Evolutionary conservation across 2,113 vertebrate genomes (phyloP).

Genomic region (Calcarius ornatus): DNA sequence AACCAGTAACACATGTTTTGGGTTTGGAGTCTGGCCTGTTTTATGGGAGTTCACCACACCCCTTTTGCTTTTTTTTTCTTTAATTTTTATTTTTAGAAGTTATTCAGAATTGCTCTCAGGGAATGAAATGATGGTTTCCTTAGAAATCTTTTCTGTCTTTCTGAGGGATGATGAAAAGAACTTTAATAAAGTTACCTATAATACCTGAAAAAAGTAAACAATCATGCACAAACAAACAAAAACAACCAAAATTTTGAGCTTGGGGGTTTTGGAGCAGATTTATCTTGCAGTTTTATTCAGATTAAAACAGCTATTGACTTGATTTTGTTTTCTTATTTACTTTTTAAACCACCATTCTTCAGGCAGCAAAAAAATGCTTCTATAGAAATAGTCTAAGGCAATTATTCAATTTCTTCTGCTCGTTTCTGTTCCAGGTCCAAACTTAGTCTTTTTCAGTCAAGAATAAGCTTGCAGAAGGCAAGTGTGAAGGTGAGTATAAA

Average conservation of each 20-base stretch:
- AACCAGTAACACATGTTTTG: neutral
- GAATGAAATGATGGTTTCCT: neutral
- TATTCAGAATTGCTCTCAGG: neutral
- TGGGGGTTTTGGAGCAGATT: neutral
- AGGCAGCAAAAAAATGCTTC: neutral
- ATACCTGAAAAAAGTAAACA: neutral
- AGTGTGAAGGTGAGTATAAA: conserved; percentile 91
- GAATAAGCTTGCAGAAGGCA: conserved; percentile 99
- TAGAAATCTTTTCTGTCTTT: neutral
- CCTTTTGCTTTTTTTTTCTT: neutral
- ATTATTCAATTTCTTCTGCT: neutral
- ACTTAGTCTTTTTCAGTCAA: conserved; percentile 96
- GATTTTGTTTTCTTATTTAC: neutral
- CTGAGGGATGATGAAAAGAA: neutral
- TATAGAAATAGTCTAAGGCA: fast-evolving
- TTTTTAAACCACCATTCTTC: neutral
- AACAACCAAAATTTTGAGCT: neutral
- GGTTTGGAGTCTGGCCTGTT: neutral
- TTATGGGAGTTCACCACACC: neutral
- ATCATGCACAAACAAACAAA: neutral
- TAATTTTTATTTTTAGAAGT: neutral
- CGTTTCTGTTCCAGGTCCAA: conserved; percentile 85
- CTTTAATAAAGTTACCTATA: neutral
- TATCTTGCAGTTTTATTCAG: neutral
- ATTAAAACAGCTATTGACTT: neutral